Conservation (phyloP, 2,797 vertebrate genomes). For the Rhinella marina region DNA sequence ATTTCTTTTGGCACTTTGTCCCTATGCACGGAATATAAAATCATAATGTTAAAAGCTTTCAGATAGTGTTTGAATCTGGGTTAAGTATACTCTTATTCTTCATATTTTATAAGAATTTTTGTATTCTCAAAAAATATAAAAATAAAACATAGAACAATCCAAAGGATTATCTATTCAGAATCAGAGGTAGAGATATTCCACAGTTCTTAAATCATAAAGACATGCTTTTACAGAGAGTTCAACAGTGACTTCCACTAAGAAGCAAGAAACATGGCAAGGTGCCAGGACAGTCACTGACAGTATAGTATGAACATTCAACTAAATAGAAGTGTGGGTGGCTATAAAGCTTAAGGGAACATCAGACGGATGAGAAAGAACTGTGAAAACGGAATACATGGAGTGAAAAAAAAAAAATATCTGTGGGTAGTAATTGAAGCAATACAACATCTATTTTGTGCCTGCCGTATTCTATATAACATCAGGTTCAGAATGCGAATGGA, state of each 20-base stretch:
- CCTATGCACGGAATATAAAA: background rate
- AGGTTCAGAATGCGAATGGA: slow-evolving; percentile 26
- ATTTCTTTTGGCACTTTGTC: background rate
- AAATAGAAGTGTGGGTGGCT: slow-evolving; percentile 48
- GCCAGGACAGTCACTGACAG: slow-evolving; percentile 37
- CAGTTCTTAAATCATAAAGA: background rate
- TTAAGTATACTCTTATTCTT: background rate
- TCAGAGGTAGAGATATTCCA: background rate
- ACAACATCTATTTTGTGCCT: slow-evolving; percentile 41
- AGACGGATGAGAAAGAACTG: slow-evolving; percentile 42
- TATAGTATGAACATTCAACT: slow-evolving; percentile 49
- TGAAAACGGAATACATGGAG: slow-evolving; percentile 40
- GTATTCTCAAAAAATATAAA: background rate
- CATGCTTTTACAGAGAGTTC: slow-evolving; percentile 7
- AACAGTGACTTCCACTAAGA: slow-evolving; percentile 18
- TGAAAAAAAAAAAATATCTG: slow-evolving; percentile 19
- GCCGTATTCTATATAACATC: slow-evolving; percentile 34
- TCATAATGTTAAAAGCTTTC: background rate
- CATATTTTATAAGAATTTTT: slow-evolving; percentile 8
- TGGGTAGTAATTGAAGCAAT: slow-evolving; percentile 45
- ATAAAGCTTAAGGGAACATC: slow-evolving; percentile 48
- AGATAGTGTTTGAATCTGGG: background rate
- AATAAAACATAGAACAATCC: background rate
- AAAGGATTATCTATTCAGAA: slow-evolving; percentile 9
- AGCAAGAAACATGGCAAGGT: slow-evolving; percentile 32